Base-by-base conservation (phyloP, 2,888 invertebrate species). In the Eupithecia insigniata region DNA sequence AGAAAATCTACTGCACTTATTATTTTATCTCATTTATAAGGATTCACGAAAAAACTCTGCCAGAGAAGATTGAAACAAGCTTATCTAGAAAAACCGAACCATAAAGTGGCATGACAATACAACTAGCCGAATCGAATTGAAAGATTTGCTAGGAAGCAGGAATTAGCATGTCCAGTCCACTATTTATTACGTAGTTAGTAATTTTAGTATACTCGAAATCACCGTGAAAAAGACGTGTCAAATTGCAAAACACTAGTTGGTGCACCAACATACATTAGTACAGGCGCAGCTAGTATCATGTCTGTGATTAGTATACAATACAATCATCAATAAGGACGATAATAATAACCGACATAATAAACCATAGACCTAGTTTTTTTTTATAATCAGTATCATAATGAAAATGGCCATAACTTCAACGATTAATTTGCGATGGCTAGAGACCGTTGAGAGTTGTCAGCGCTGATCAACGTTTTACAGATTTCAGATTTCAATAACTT, bases 231-330 rank as follows among this genome's bases (percentile, higher is more conserved):
- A 22, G 22, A 87, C 89, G 85, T 85, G 84, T 84, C 86, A 80
- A 90, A 89, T 90, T 83, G 83, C 79, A 80, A 87, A 85, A 91
- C 90, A 92, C 90, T 89, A 30, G 46, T 46, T n/a, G n/a, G n/a
- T 46, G n/a, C n/a, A n/a, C 43, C 18, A 43, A 43, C 18, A 43
- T 43, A 55, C 51, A 10, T 22, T 22, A 8, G 51, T 22, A n/a
- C n/a, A n/a, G n/a, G n/a, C n/a, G n/a, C n/a, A n/a, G n/a, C n/a
- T n/a, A n/a, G n/a, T n/a, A n/a, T n/a, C n/a, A n/a, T n/a, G n/a
- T n/a, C n/a, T n/a, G n/a, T n/a, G n/a, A n/a, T n/a, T 39, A 43
- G 18, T 18, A 46, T 46, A n/a, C 46, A 46, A 46, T 34, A 34
- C 34, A 34, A 34, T 10, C 32, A 22, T 22, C 51, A 51, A 12